Evolutionary conservation across 2,797 vertebrate genomes (phyloP).

Genomic region (Phoxinus dragarum): DNA sequence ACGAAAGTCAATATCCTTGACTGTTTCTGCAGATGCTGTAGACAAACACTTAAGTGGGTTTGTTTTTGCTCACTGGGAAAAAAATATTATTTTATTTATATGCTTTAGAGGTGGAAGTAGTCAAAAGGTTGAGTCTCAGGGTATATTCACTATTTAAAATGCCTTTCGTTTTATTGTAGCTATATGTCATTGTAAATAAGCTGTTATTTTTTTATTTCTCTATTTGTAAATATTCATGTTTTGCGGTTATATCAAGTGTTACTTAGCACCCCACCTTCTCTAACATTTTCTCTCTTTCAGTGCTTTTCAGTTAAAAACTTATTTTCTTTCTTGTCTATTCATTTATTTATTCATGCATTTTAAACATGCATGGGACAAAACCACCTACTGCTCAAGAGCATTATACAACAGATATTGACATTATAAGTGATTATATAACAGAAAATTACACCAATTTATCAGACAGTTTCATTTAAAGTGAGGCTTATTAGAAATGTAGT

Average conservation of each 20-base stretch:
- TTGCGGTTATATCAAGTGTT: constrained; percentile 12
- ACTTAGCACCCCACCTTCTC: neutral
- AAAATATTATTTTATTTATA: neutral
- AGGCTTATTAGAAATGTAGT: constrained; percentile 22
- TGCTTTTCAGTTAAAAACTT: neutral
- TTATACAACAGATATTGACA: constrained; percentile 33
- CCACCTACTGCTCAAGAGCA: constrained; percentile 18
- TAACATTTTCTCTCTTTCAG: neutral
- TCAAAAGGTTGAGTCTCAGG: constrained; percentile 8
- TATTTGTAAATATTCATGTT: constrained; percentile 26
- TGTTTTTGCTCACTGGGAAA: constrained; percentile 56
- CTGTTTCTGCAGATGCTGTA: constrained; percentile 48
- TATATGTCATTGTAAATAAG: constrained; percentile 1
- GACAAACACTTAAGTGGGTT: constrained; percentile 62
- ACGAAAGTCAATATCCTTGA: constrained; percentile 59
- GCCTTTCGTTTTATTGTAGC: neutral
- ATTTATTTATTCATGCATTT: constrained; percentile 4
- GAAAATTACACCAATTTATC: constrained; percentile 21
- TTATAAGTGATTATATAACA: constrained; percentile 31
- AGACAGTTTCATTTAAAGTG: constrained; percentile 23
- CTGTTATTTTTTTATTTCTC: neutral
- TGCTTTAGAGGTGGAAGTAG: constrained; percentile 8
- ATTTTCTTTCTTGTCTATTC: neutral
- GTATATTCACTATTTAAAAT: constrained; percentile 16
- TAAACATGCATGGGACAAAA: neutral